Evolutionary conservation across 2,113 vertebrate genomes (phyloP).

Genomic region (Halichoeres trimaculatus): DNA sequence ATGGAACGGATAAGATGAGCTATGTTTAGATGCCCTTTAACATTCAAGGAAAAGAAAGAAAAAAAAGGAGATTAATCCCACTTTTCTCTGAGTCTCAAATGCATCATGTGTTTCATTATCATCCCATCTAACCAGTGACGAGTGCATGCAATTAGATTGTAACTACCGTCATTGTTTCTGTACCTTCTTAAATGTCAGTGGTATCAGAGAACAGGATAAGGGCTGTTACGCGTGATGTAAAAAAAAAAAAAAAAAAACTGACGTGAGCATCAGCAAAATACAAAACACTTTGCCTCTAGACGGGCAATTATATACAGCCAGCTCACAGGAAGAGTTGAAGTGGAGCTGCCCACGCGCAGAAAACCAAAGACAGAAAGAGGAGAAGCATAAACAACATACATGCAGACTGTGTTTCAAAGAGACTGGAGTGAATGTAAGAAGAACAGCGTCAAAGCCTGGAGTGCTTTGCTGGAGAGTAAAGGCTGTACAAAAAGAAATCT

Average conservation of each 20-base stretch:
- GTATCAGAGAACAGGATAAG: conserved; percentile 15
- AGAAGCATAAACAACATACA: conserved; percentile 10
- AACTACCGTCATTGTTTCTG: conserved; percentile 41
- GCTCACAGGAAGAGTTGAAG: conserved; percentile 23
- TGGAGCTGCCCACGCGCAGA: conserved; percentile 39
- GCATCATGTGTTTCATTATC: conserved; percentile 8
- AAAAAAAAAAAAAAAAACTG: not conserved
- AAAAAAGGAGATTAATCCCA: not conserved
- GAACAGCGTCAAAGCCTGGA: not conserved
- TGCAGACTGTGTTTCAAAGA: conserved; percentile 23
- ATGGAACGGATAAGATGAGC: too few species aligned
- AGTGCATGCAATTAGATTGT: conserved; percentile 34
- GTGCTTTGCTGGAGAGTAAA: conserved; percentile 22
- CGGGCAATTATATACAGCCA: conserved; percentile 35
- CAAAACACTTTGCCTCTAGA: conserved; percentile 3
- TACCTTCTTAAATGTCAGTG: conserved; percentile 15
- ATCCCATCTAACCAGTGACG: conserved; percentile 34
- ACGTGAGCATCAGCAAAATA: not conserved
- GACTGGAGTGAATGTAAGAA: not conserved
- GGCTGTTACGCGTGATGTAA: not conserved
- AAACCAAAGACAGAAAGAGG: conserved; percentile 21
- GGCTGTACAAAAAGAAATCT: not conserved
- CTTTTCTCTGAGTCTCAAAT: conserved; percentile 4
- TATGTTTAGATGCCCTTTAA: too few species aligned
- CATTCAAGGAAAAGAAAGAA: not conserved